These are phyloP conservation scores for Sinodicranocentrus sp. DNA, from an alignment of 2,888 invertebrate genomes.

Conservation along the genomic window DNA sequence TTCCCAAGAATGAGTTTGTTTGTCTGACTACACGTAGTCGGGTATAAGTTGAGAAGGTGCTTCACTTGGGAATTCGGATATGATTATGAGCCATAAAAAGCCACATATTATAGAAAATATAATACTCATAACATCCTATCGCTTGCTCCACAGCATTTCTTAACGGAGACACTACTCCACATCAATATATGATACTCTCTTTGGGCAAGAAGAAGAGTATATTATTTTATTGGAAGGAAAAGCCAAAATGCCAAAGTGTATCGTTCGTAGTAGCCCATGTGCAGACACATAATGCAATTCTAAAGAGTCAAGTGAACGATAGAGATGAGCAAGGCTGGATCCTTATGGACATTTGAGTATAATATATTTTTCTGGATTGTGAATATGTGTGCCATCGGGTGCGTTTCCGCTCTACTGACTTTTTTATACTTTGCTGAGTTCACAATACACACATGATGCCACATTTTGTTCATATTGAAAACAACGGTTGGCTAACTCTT, in stretches of 20 bases:
- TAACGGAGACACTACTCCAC: too few species aligned
- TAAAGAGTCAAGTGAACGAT: not conserved
- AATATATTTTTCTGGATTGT: constrained; percentile 16
- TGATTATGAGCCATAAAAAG: constrained; percentile 43
- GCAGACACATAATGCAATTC: too few species aligned
- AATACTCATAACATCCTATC: not conserved
- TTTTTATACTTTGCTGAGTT: constrained; percentile 16
- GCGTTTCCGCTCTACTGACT: constrained; percentile 11
- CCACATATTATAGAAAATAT: not conserved
- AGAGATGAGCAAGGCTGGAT: not conserved
- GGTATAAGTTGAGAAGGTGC: not conserved
- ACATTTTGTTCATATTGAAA: not conserved
- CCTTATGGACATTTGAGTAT: not conserved
- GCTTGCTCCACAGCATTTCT: too few species aligned
- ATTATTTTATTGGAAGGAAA: not conserved
- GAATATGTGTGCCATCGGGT: constrained; percentile 22
- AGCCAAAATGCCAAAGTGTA: not conserved
- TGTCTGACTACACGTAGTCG: too few species aligned
- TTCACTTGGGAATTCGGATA: constrained; percentile 45
- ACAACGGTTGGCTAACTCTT: too few species aligned
- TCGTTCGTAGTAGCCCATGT: too few species aligned
- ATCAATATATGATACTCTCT: too few species aligned
- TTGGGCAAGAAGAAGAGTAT: not conserved
- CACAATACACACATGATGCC: not conserved
- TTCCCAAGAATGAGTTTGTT: too few species aligned